phyloP scores from a whole-genome alignment of 2,113 vertebrate genomes.

The Neodon shergylaensis region DNA sequence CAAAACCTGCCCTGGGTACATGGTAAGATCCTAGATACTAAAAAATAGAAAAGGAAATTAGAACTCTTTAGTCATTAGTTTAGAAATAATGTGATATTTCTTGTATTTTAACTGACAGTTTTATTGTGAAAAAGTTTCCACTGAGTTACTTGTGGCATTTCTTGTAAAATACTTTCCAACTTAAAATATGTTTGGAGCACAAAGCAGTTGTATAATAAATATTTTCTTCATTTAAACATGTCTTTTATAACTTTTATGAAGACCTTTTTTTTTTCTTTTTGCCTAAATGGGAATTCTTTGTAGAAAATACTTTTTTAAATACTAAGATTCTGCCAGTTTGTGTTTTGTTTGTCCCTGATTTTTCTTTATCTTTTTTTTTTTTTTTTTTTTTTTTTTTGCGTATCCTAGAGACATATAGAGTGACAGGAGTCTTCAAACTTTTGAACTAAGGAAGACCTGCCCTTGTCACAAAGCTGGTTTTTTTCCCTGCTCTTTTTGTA shows the following conservation, averaged over 20 bases:
- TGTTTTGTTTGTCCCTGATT: neutral
- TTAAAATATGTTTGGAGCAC: neutral
- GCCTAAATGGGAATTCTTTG: neutral
- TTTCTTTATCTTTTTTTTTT: conserved; percentile 24
- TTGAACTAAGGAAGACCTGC: conserved; percentile 16
- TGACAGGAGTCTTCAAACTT: conserved; percentile 28
- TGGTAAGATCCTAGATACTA: neutral
- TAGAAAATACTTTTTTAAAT: neutral
- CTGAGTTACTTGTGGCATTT: neutral
- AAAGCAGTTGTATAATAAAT: neutral
- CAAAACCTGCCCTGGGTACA: neutral
- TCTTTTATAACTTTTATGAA: neutral
- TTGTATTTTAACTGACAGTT: neutral
- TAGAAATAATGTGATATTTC: neutral
- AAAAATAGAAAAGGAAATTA: neutral
- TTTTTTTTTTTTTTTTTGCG: conserved; percentile 13
- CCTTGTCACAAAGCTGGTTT: conserved; percentile 34
- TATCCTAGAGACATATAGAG: neutral
- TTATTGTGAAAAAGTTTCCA: neutral
- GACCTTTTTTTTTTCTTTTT: neutral
- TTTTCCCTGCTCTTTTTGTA: conserved; percentile 19
- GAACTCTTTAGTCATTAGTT: neutral
- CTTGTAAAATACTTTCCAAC: neutral
- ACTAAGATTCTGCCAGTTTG: neutral
- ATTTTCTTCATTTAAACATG: conserved; percentile 21